Percentiles rank a stretch among this genome's conserved stretches.
phyloP scores from a whole-genome alignment of 2,113 vertebrate species.

The Syrmaticus mikado region DNA sequence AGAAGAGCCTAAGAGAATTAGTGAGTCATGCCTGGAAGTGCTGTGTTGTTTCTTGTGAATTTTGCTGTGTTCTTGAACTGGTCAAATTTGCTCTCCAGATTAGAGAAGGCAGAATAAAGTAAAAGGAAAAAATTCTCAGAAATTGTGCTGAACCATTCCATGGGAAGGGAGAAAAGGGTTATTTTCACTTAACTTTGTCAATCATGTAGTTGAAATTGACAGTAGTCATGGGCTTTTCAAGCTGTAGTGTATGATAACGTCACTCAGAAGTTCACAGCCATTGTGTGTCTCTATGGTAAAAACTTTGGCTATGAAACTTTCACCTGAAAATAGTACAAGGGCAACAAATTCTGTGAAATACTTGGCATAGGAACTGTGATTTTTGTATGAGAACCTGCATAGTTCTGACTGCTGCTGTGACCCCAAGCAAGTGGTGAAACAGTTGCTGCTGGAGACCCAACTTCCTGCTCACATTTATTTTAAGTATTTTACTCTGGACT shows the following conservation, averaged over 20 bases:
- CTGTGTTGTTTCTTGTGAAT: background rate
- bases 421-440: background rate
- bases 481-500: background rate
- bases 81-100: background rate
- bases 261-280: background rate
- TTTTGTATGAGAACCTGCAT: background rate
- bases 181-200: background rate
- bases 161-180: background rate
- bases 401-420: background rate
- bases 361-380: background rate
- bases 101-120: background rate
- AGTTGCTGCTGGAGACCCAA: background rate
- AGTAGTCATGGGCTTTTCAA: background rate
- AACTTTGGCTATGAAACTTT: background rate
- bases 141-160: background rate
- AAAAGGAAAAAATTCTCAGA: background rate
- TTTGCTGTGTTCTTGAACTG: background rate
- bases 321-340: background rate
- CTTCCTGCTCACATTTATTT: background rate
- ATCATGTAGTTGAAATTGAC: background rate
- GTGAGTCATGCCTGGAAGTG: background rate
- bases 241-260: fast-evolving
- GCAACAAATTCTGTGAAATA: background rate
- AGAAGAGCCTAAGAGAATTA: background rate
- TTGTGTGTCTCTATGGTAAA: background rate